Evolutionary conservation across 2,797 vertebrate genomes (phyloP), one percentile per base, ranked within the genome.

Genomic region (Limosa lapponica): DNA sequence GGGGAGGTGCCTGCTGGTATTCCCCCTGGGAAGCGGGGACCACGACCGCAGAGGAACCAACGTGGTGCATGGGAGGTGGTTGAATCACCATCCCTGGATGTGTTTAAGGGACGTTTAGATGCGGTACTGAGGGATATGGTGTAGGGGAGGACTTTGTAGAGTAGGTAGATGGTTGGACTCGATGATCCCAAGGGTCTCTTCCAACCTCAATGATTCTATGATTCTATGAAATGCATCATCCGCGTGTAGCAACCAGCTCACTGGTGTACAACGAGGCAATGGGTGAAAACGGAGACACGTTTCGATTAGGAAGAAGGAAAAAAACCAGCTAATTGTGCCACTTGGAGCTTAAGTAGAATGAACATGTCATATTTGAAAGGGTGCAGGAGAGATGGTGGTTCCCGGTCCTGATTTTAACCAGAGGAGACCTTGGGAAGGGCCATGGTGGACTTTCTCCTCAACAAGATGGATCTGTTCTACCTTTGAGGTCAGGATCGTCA

Each of bases 171-270:
- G n/a, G n/a, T n/a, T n/a, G n/a, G n/a, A n/a, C n/a, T n/a, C n/a
- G n/a, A n/a, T n/a, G n/a, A n/a, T n/a, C n/a, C n/a, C n/a, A n/a
- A n/a, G n/a, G n/a, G n/a, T n/a, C n/a, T n/a, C n/a, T n/a, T n/a
- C n/a, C n/a, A n/a, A n/a, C n/a, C n/a, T n/a, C n/a, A n/a, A n/a
- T n/a, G n/a, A n/a, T n/a, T n/a, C n/a, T n/a, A n/a, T n/a, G n/a
- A n/a, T n/a, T n/a, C n/a, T n/a, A n/a, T n/a, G n/a, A 4, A 39
- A 59, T 0, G 1, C 37, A 9, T 15, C 1, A 14, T 19, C n/a
- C 39, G 8, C 44, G 34, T 19, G 62, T 11, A 52, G 65, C 20
- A 7, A 17, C 6, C 0, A 16, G 11, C 25, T n/a, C 2, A 4
- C 43, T 8, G 78, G n/a, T 13, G 70, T 19, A 24, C 32, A 64